Evolutionary conservation across 53 echinoderm and acorn worm species (phyloP).

Genomic region (Holothuria scabra): DNA sequence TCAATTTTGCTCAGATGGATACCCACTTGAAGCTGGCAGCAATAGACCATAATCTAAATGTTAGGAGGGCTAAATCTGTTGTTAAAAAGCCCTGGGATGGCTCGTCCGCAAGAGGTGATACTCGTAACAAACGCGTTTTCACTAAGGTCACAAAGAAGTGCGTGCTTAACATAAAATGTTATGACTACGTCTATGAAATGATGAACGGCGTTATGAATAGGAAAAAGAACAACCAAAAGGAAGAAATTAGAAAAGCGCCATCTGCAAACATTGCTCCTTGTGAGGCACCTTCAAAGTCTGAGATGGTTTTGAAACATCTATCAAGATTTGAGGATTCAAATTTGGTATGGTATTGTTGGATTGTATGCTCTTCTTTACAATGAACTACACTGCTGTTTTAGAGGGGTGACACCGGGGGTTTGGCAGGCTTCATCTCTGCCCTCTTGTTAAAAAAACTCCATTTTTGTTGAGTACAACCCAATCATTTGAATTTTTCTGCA

Average conservation of each 20-base stretch:
- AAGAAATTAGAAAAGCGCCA: neutral
- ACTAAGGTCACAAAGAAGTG: conserved; percentile 34
- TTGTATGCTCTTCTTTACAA: no score
- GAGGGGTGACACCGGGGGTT: no score
- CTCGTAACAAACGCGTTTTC: conserved; percentile 15
- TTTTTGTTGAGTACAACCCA: no score
- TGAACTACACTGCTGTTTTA: no score
- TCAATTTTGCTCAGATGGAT: conserved; percentile 22
- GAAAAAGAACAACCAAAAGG: neutral
- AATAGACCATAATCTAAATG: conserved; percentile 39
- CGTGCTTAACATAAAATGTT: conserved; percentile 36
- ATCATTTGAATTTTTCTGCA: no score
- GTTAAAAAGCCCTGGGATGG: conserved; percentile 6
- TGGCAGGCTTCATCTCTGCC: no score
- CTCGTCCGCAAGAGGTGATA: neutral
- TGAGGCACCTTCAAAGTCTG: neutral
- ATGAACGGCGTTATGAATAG: conserved; percentile 11
- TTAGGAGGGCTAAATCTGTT: conserved; percentile 10
- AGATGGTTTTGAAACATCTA: neutral
- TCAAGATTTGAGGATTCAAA: neutral
- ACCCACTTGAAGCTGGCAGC: conserved; percentile 11
- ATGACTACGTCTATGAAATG: conserved; percentile 32
- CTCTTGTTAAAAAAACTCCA: no score
- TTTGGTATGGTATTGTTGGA: neutral
- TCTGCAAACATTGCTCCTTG: neutral